These are phyloP conservation scores for Phalangium opilio DNA, from an alignment of 2,888 invertebrate species.

Conservation along the genomic window DNA sequence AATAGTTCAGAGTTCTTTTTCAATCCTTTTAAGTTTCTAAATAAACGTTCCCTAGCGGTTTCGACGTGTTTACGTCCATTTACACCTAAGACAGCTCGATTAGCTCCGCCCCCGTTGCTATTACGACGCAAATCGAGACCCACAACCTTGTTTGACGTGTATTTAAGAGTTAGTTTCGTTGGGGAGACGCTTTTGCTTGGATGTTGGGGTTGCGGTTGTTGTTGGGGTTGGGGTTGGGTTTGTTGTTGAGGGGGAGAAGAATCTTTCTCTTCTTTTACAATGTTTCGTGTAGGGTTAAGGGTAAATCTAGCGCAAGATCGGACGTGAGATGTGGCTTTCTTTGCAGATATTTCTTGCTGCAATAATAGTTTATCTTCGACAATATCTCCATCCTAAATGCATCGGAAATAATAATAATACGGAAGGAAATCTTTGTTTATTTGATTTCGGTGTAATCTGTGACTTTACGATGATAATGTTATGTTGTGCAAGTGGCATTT, in stretches of 20 bases:
- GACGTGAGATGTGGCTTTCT: conserved; percentile 10
- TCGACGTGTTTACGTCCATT: conserved; percentile 14
- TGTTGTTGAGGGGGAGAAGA: background rate
- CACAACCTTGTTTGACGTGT: background rate
- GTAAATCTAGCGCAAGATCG: conserved; percentile 19
- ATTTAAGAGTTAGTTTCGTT: no score
- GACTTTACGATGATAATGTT: no score
- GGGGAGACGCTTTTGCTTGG: background rate
- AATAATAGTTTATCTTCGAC: no score
- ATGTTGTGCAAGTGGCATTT: no score
- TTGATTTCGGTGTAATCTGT: no score
- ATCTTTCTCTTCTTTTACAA: background rate
- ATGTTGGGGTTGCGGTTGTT: background rate
- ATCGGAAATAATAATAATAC: no score
- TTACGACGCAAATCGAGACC: background rate
- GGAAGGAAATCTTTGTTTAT: no score
- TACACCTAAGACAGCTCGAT: conserved; percentile 4
- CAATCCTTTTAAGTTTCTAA: conserved; percentile 19
- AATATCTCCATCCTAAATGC: no score
- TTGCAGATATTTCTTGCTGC: no score
- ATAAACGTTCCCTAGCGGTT: conserved; percentile 19
- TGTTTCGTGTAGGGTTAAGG: conserved; percentile 4
- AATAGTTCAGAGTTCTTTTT: conserved; percentile 16
- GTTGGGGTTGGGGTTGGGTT: conserved; percentile 3
- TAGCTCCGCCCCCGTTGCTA: no score